A percentile compares a stretch with the other conserved stretches of the same genome.
These are phyloP conservation scores for Petrolisthes manimaculis DNA, from an alignment of 2,888 invertebrate genomes.

Conservation along the genomic window DNA sequence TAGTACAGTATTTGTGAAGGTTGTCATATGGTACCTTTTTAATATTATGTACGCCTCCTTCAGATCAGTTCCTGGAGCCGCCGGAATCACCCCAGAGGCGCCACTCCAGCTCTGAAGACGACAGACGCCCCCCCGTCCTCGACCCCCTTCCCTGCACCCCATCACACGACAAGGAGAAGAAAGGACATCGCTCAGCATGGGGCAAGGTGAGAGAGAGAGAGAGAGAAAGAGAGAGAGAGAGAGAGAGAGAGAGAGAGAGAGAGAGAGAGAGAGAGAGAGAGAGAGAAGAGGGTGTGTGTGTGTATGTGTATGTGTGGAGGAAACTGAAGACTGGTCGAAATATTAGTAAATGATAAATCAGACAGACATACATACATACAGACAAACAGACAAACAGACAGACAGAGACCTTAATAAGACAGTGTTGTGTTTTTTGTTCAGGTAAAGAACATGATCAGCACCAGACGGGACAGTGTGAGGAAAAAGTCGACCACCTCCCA, in stretches of 20 bases:
- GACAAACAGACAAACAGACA: too few species aligned
- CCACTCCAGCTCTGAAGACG: slow-evolving; percentile 56
- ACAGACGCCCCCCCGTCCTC: slow-evolving; percentile 41
- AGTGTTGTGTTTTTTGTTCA: neutral
- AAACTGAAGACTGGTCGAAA: too few species aligned
- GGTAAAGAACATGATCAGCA: slow-evolving; percentile 59
- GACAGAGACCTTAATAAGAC: too few species aligned
- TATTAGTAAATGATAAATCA: too few species aligned
- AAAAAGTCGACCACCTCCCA: slow-evolving; percentile 37
- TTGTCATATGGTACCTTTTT: too few species aligned
- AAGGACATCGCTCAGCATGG: slow-evolving; percentile 64
- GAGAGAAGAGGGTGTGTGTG: neutral
- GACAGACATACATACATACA: too few species aligned
- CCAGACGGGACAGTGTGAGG: slow-evolving; percentile 52
- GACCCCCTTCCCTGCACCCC: slow-evolving; percentile 33
- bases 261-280: slow-evolving; percentile 6
- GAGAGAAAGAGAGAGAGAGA: neutral
- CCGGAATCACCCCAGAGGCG: slow-evolving; percentile 42
- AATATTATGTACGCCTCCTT: neutral
- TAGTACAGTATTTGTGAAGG: too few species aligned
- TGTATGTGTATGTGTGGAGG: too few species aligned
- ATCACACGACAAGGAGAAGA: slow-evolving; percentile 61
- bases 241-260: neutral
- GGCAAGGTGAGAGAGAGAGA: slow-evolving; percentile 54
- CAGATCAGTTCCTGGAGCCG: slow-evolving; percentile 51